Evolutionary conservation across 2,797 vertebrate species (phyloP).

Genomic region (Champsocephalus esox): DNA sequence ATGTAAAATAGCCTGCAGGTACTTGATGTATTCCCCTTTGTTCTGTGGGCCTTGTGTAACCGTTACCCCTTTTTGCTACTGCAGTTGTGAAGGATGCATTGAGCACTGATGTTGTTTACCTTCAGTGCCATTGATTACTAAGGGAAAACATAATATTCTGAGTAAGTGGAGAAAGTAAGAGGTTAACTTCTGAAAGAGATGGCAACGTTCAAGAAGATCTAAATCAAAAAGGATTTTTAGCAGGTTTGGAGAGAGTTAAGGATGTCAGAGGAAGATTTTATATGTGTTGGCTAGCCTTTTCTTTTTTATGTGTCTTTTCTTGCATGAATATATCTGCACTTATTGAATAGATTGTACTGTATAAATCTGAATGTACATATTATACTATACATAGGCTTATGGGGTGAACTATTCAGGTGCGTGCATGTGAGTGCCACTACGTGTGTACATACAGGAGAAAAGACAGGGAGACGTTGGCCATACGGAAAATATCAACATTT

Average conservation of each 20-base stretch:
- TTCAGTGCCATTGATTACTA: conserved; percentile 56
- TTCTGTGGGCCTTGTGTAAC: conserved; percentile 51
- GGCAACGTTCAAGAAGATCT: conserved; percentile 42
- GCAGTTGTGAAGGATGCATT: conserved; percentile 57
- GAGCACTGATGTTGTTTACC: conserved; percentile 59
- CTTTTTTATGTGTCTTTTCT: conserved; percentile 77
- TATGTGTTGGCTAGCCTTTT: conserved; percentile 71
- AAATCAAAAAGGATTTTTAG: conserved; percentile 42
- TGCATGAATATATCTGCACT: conserved; percentile 88
- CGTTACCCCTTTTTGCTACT: conserved; percentile 71
- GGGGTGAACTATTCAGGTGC: conserved; percentile 82
- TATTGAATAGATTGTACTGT: conserved; percentile 88
- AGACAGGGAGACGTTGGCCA: conserved; percentile 66
- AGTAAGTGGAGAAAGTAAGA: conserved; percentile 34
- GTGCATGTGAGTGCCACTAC: conserved; percentile 80
- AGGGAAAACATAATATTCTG: conserved; percentile 41
- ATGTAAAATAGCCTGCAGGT: conserved; percentile 74
- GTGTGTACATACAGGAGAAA: conserved; percentile 72
- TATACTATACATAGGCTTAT: conserved; percentile 84
- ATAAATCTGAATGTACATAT: conserved; percentile 90
- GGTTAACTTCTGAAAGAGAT: conserved; percentile 39
- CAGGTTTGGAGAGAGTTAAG: conserved; percentile 50
- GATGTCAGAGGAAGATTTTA: conserved; percentile 68
- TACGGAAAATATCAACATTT: conserved; percentile 69
- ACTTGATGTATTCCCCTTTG: conserved; percentile 48